A percentile compares a stretch with the other conserved stretches of the same genome.
phyloP scores from a whole-genome alignment of 2,888 invertebrate species.

The Phorcus lineatus region DNA sequence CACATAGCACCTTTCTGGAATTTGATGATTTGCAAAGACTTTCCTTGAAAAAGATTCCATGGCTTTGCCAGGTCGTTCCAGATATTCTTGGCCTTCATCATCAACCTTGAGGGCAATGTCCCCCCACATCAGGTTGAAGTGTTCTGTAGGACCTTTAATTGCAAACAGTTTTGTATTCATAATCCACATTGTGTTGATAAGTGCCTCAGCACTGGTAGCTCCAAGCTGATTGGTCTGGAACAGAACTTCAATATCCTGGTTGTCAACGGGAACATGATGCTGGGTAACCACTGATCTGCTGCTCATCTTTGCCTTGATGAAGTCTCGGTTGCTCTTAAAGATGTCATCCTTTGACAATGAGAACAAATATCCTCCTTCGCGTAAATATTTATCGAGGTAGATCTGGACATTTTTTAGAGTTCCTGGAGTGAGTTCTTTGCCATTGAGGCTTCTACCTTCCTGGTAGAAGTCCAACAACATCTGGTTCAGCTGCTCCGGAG shows the following conservation, averaged over 20 bases:
- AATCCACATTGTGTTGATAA: constrained; percentile 18
- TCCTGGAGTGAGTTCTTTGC: background rate
- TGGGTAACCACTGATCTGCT: background rate
- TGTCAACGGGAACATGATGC: background rate
- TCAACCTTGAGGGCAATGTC: constrained; percentile 21
- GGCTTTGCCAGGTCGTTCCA: background rate
- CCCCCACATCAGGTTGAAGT: constrained; percentile 22
- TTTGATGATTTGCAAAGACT: background rate
- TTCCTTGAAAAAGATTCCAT: background rate
- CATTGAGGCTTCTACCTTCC: background rate
- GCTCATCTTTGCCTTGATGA: background rate
- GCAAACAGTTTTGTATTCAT: constrained; percentile 10
- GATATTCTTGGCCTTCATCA: background rate
- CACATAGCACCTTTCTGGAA: constrained; percentile 2
- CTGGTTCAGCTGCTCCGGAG: constrained; percentile 5
- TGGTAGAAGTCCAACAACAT: background rate
- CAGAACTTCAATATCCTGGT: constrained; percentile 12
- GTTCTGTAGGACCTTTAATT: constrained; percentile 8
- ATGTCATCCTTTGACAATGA: constrained; percentile 5
- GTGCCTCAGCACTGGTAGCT: background rate
- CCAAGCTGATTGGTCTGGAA: constrained; percentile 12
- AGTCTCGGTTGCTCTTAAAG: background rate
- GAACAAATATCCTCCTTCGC: background rate
- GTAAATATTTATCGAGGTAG: constrained; percentile 1
- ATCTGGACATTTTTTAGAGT: constrained; percentile 1